A percentile compares a stretch with the other conserved stretches of the same genome.
Evolutionary conservation across 1,140 invertebrate species (phyloP).

Genomic region (Phymorhynchus buccinoides): DNA sequence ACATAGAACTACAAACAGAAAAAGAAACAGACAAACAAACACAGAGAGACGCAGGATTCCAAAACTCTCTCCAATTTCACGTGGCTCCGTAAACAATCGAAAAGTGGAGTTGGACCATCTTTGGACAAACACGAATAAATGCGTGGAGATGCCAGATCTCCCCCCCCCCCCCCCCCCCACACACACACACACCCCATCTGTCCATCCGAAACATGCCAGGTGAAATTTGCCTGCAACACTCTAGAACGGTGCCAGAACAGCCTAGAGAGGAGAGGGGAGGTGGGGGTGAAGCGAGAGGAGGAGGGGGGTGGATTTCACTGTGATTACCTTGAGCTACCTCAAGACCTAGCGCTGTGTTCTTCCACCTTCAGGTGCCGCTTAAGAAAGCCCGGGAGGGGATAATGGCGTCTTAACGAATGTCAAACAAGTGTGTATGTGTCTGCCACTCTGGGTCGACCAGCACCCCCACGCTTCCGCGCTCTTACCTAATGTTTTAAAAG

Average conservation of each 20-base stretch:
- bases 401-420: slow-evolving; percentile 18
- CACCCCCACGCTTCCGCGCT: not conserved
- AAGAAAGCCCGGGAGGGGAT: not conserved
- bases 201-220: too few species aligned
- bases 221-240: too few species aligned
- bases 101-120: not conserved
- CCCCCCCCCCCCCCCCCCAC: too few species aligned
- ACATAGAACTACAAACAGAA: not conserved
- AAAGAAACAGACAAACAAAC: not conserved
- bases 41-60: not conserved
- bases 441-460: not conserved
- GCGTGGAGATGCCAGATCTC: too few species aligned
- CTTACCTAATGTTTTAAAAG: slow-evolving; percentile 23
- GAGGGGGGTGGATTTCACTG: not conserved
- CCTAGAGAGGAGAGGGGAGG: not conserved
- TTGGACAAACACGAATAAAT: not conserved
- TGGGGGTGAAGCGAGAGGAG: not conserved
- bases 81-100: not conserved
- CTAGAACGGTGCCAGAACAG: too few species aligned
- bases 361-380: not conserved
- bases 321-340: not conserved
- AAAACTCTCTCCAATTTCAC: not conserved
- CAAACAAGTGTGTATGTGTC: slow-evolving; percentile 22
- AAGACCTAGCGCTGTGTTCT: not conserved
- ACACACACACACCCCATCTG: too few species aligned